Evolutionary conservation across 2,113 vertebrate species (phyloP).

Genomic region (Nannospalax galili): DNA sequence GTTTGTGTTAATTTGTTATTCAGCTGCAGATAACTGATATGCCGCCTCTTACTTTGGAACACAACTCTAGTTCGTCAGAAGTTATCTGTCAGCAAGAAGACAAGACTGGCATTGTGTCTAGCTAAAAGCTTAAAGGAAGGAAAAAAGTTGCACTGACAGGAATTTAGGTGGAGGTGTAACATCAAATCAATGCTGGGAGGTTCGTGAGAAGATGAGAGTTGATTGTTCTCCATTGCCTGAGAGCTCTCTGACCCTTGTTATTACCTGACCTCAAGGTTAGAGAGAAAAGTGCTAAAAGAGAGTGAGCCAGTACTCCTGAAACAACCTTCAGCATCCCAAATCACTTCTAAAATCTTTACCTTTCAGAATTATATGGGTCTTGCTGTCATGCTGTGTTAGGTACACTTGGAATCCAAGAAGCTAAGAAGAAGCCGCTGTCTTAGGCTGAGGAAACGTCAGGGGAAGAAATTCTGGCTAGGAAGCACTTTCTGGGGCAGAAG

Average conservation of each 20-base stretch:
- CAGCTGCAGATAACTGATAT: no score
- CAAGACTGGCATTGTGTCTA: neutral
- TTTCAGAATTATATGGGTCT: neutral
- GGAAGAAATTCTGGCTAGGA: neutral
- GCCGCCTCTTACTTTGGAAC: neutral
- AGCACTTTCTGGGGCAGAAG: neutral
- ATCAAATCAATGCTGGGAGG: neutral
- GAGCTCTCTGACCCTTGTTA: neutral
- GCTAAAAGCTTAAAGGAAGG: neutral
- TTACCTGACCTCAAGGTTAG: neutral
- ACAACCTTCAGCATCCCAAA: neutral
- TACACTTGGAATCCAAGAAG: neutral
- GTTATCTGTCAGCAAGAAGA: slow-evolving; percentile 10
- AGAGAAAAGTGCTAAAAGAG: neutral
- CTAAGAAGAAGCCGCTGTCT: neutral
- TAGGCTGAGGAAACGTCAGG: neutral
- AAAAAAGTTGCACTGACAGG: neutral
- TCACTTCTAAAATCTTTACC: neutral
- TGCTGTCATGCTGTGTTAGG: neutral
- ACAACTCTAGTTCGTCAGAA: neutral
- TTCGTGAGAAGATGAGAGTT: neutral
- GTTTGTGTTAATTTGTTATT: neutral
- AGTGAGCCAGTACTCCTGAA: neutral
- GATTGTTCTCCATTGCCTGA: neutral
- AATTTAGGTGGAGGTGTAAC: neutral